Evolutionary conservation across 2,113 vertebrate species (phyloP).

Genomic region (Oreotragus oreotragus): DNA sequence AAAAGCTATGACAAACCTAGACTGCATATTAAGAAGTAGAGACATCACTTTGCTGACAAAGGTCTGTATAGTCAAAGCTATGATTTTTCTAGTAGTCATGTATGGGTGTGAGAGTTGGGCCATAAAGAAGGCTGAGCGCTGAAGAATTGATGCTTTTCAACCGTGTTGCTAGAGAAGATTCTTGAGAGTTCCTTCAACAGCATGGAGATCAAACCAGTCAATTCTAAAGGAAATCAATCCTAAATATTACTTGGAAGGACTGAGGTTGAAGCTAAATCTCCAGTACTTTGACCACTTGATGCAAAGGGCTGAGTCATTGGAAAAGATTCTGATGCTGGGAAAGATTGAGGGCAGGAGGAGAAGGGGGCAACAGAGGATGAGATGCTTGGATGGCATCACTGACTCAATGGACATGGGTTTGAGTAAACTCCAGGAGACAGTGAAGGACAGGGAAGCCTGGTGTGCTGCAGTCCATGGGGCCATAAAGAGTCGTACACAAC

Average conservation of each 20-base stretch:
- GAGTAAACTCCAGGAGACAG: neutral
- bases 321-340: neutral
- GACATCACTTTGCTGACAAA: neutral
- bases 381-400: neutral
- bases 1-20: neutral
- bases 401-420: neutral
- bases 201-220: neutral
- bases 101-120: neutral
- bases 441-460: neutral
- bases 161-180: neutral
- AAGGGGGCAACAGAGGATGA: neutral
- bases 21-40: neutral
- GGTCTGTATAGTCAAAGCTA: neutral
- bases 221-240: neutral
- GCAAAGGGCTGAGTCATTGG: neutral
- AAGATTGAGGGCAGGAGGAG: neutral
- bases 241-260: neutral
- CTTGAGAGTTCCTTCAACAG: neutral
- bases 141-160: neutral
- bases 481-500: fast-evolving
- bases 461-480: neutral
- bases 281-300: neutral
- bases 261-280: neutral
- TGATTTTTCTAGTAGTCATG: neutral
- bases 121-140: neutral